These are phyloP conservation scores for Lomographa bimaculata DNA, from an alignment of 2,888 invertebrate genomes.

Conservation along the genomic window DNA sequence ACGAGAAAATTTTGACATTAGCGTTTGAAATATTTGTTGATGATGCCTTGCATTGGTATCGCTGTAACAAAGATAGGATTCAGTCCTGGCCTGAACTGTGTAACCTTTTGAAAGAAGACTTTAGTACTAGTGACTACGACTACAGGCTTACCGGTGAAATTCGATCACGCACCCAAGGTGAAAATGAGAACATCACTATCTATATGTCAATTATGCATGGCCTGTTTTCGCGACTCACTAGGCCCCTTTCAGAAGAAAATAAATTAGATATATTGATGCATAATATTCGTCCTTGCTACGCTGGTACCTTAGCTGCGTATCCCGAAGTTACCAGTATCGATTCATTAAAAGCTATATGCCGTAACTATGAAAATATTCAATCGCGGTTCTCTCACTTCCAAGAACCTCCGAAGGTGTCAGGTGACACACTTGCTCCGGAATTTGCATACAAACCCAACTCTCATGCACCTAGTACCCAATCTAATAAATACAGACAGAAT, in stretches of 20 bases:
- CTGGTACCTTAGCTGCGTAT: slow-evolving; percentile 14
- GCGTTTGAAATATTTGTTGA: slow-evolving; percentile 20
- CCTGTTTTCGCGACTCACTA: slow-evolving; percentile 28
- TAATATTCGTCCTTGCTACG: slow-evolving; percentile 33
- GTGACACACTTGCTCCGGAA: slow-evolving; percentile 24
- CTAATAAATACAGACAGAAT: neutral
- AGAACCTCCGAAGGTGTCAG: slow-evolving; percentile 23
- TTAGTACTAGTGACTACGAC: slow-evolving; percentile 26
- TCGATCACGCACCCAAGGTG: no score
- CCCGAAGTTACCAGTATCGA: slow-evolving; percentile 9
- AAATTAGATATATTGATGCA: slow-evolving; percentile 34
- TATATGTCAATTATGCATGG: slow-evolving; percentile 34
- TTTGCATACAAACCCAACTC: slow-evolving; percentile 15
- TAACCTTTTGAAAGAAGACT: slow-evolving; percentile 20
- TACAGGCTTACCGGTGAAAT: slow-evolving; percentile 26
- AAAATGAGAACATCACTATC: slow-evolving; percentile 29
- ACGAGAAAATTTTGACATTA: slow-evolving; percentile 6
- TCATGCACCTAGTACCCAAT: neutral
- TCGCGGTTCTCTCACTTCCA: slow-evolving; percentile 17
- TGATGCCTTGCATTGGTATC: slow-evolving; percentile 28
- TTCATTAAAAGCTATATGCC: slow-evolving; percentile 11
- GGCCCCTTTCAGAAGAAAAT: slow-evolving; percentile 22
- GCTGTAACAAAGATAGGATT: slow-evolving; percentile 9
- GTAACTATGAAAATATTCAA: slow-evolving; percentile 27
- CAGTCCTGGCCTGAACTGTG: slow-evolving; percentile 21